Percentiles rank a stretch among this genome's conserved stretches.
phyloP scores from a whole-genome alignment of 2,888 invertebrate species.

The Tolmerus cingulatus region DNA sequence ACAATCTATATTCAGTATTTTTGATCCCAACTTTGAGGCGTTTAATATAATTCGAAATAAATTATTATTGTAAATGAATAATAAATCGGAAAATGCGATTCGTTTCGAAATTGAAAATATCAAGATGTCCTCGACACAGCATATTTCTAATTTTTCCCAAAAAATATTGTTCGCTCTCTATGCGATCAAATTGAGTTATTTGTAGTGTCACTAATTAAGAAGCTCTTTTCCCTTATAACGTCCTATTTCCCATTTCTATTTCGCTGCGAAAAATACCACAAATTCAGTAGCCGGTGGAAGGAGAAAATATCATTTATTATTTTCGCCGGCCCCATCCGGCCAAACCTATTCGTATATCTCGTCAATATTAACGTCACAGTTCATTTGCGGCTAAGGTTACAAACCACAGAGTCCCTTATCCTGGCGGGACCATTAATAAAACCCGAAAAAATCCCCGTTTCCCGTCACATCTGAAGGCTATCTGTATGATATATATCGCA shows the following conservation, averaged over 20 bases:
- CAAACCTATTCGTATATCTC: not conserved
- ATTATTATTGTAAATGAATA: too few relatives aligned
- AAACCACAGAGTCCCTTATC: not conserved
- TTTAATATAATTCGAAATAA: too few relatives aligned
- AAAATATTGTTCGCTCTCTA: not conserved
- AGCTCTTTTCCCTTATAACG: not conserved
- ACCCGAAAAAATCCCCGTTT: not conserved
- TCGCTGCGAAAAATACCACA: not conserved
- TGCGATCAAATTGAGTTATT: not conserved
- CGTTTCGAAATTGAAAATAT: not conserved
- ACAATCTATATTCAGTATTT: too few relatives aligned
- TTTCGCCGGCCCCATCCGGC: not conserved
- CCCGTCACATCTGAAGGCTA: slow-evolving; percentile 1
- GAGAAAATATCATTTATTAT: not conserved
- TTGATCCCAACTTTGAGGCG: too few relatives aligned
- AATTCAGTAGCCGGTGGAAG: not conserved
- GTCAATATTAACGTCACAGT: slow-evolving; percentile 5
- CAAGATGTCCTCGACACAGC: not conserved
- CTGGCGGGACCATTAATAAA: slow-evolving; percentile 5
- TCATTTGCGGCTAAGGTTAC: not conserved
- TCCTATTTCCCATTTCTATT: not conserved
- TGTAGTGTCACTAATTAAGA: not conserved
- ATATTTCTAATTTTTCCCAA: not conserved
- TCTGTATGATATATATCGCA: slow-evolving; percentile 14
- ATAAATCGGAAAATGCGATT: not conserved